Base-by-base conservation (phyloP, 2,888 invertebrate species). In the Xylophagus ater region DNA sequence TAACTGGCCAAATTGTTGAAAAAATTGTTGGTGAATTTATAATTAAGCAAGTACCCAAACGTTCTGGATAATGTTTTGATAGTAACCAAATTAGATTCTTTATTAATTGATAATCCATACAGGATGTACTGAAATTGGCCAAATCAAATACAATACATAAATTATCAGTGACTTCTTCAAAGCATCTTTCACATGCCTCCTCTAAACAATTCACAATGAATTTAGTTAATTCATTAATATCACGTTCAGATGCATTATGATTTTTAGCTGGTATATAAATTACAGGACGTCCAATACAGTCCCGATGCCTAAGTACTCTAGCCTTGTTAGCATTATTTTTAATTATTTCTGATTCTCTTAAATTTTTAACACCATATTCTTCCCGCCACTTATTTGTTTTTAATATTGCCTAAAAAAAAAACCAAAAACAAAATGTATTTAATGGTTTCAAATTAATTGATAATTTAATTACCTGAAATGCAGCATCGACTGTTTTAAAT, bases 361-460 rank as follows among this genome's bases (percentile, higher is more conserved):
- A 59, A 8, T 68, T 66, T 15, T 68, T 62, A 3, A 83, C 80
- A 34, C 78, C 80, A 64, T 81, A 83, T 48, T 82, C 79, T 34
- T 68, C 68, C 45, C 81, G 70, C 85, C 85, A 85, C 63, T 81
- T 82, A 56, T 83, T 82, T 32, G 82, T 82, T 68, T 82, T 83
- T 43, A 83, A 60, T 52, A 83, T 72, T 36, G 79, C 81, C 80
- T 81, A 53, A 24, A 67, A 67, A 37, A 33, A 32, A 41, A 37
- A 45, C 25, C 9, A 15, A 23, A 31, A 25, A 18, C 18, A n/a
- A 37, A 30, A 15, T 37, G 32, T 26, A 6, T 20, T 18, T n/a
- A n/a, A n/a, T n/a, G n/a, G n/a, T n/a, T n/a, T 10, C 7, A 25
- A 7, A 21, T 21, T 21, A 7, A 21, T 21, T 21, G 15, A 15